These are phyloP conservation scores for Grammomys dolichurus DNA, from an alignment of 2,113 vertebrate genomes.

Conservation along the genomic window DNA sequence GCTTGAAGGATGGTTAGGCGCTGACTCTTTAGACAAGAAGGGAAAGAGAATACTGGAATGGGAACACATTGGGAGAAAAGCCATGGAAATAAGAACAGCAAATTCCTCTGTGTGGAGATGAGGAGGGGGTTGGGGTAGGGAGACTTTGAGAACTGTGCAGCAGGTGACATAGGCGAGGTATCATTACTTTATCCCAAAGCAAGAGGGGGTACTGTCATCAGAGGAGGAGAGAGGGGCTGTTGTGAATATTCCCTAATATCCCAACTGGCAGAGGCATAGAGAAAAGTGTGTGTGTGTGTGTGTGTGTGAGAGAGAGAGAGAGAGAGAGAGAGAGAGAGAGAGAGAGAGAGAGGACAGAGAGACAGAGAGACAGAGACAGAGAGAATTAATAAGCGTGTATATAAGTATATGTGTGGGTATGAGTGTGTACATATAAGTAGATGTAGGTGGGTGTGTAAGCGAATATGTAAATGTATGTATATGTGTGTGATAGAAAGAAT, in stretches of 20 bases:
- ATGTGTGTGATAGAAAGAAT: not conserved
- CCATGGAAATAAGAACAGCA: not conserved
- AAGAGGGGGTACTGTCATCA: not conserved
- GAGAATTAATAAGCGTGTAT: not conserved
- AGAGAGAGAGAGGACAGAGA: not conserved
- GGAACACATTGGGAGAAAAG: not conserved
- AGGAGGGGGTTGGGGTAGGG: rapidly evolving
- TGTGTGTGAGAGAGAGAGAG: not conserved
- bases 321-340: not conserved
- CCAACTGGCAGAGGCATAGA: no score
- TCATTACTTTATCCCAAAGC: not conserved
- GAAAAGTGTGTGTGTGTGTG: no score
- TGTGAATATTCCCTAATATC: rapidly evolving
- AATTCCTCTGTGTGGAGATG: not conserved
- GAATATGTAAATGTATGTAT: not conserved
- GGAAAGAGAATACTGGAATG: not conserved
- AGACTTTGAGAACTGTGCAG: no score
- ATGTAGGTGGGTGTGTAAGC: not conserved
- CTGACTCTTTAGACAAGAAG: not conserved
- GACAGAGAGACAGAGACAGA: not conserved
- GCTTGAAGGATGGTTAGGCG: not conserved
- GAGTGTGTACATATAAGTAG: no score
- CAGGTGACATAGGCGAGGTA: not conserved
- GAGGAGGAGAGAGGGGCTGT: not conserved
- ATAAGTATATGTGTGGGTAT: not conserved